Conservation (phyloP, 2,113 vertebrate species). For the Platanista minor region DNA sequence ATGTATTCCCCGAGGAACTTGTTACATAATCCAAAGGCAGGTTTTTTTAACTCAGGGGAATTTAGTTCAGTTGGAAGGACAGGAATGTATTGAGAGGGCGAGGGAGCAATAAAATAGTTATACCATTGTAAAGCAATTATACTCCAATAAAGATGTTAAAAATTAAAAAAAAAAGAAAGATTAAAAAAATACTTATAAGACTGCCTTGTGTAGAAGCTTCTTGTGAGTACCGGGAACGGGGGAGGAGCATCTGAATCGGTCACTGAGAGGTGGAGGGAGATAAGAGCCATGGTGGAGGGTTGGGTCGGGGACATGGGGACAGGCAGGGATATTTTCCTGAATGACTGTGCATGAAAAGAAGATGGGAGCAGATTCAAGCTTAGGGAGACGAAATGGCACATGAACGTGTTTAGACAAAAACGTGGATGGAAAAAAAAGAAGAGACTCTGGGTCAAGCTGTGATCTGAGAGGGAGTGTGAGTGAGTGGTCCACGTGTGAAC, state of each 20-base stretch:
- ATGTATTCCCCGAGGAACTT: slow-evolving; percentile 43
- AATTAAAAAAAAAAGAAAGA: no score
- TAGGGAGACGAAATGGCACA: background rate
- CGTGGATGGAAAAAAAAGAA: background rate
- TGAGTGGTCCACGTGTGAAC: background rate
- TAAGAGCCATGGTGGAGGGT: background rate
- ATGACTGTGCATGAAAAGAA: background rate
- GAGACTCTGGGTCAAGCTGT: background rate
- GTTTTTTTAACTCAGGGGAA: slow-evolving; percentile 47
- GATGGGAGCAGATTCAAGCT: background rate
- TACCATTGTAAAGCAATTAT: no score
- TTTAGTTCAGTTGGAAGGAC: slow-evolving; percentile 28
- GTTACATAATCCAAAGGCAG: slow-evolving; percentile 69
- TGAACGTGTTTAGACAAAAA: background rate
- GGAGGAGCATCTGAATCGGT: background rate
- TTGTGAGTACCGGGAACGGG: background rate
- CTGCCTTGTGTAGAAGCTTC: background rate
- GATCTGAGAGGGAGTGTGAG: background rate
- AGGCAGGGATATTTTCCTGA: background rate
- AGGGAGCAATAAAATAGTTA: background rate
- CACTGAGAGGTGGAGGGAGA: background rate
- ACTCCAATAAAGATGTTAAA: no score
- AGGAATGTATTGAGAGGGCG: background rate
- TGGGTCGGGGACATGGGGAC: no score
- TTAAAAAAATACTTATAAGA: background rate